Evolutionary conservation across 2,113 vertebrate genomes (phyloP).

Genomic region (Nymphicus hollandicus): DNA sequence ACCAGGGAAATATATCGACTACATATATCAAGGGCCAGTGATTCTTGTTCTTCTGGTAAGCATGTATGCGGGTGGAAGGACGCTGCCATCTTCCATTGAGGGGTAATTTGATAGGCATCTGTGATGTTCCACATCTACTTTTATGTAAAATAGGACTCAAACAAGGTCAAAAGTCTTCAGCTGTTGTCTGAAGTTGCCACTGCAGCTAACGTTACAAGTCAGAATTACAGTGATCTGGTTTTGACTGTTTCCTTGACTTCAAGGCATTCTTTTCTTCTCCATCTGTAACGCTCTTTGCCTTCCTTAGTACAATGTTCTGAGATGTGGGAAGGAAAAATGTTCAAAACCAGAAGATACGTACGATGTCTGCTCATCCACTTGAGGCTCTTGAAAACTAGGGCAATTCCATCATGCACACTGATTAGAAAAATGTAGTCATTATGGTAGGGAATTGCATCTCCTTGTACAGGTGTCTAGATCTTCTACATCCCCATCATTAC

Average conservation of each 20-base stretch:
- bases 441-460: not conserved
- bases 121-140: not conserved
- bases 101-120: not conserved
- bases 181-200: not conserved
- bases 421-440: not conserved
- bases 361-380: not conserved
- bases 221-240: not conserved
- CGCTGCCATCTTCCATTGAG: not conserved
- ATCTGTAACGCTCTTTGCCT: not conserved
- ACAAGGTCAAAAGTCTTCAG: not conserved
- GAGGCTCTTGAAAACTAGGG: not conserved
- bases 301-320: not conserved
- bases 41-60: slow-evolving; percentile 96
- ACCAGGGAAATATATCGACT: slow-evolving; percentile 94
- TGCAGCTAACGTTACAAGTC: not conserved
- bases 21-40: slow-evolving; percentile 96
- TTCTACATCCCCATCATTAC: not conserved
- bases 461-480: not conserved
- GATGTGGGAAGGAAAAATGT: not conserved
- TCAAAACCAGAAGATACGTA: not conserved
- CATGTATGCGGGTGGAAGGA: not conserved
- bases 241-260: not conserved
- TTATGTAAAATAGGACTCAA: not conserved
- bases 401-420: not conserved
- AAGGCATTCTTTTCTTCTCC: not conserved